phyloP scores from a whole-genome alignment of 2,888 invertebrate species.

The Trachelus troglodyta region DNA sequence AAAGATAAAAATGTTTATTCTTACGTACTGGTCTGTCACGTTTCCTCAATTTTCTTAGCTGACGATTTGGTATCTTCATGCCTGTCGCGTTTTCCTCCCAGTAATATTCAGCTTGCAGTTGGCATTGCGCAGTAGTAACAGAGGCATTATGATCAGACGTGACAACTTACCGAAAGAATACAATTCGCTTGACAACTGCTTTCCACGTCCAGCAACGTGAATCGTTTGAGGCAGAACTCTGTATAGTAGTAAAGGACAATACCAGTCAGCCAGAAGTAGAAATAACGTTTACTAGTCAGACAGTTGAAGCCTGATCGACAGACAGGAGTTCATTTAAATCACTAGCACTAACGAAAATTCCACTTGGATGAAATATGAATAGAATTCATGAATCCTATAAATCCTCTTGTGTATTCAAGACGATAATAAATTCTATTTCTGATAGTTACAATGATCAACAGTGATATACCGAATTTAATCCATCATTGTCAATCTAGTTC shows the following conservation, averaged over 20 bases:
- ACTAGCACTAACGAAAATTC: not conserved
- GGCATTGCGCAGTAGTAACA: not conserved
- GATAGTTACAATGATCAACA: not conserved
- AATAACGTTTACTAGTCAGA: not conserved
- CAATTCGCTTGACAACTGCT: not conserved
- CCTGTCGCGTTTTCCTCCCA: not conserved
- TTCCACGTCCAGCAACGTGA: not conserved
- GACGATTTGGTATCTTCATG: not conserved
- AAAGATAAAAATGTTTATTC: not conserved
- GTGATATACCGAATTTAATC: not conserved
- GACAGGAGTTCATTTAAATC: not conserved
- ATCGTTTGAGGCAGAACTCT: not conserved
- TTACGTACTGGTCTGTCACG: not conserved
- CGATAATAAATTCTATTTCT: not conserved
- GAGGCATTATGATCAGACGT: not conserved
- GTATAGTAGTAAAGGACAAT: not conserved
- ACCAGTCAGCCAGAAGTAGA: not conserved
- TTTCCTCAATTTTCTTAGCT: not conserved
- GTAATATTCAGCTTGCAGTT: not conserved
- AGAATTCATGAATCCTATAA: not conserved
- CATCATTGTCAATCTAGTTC: not conserved
- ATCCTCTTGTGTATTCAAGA: not conserved
- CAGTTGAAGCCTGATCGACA: not conserved
- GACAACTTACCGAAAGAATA: not conserved
- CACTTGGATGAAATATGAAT: not conserved